Base-by-base conservation (phyloP, 2,888 invertebrate genomes). In the Rhingia campestris region DNA sequence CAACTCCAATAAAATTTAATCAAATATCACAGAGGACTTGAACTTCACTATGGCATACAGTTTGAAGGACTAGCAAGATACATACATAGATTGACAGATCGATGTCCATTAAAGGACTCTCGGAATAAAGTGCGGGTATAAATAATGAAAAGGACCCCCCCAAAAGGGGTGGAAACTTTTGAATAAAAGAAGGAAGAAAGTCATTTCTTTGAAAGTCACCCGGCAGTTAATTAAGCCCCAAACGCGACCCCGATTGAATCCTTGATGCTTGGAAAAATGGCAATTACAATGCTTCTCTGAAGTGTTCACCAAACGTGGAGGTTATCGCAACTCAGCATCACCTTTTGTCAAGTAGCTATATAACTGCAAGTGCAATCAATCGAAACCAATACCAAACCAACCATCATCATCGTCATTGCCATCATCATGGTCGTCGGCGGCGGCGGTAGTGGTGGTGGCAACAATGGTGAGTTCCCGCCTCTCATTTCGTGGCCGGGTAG, bases 391-490 rank as follows among this genome's bases (percentile, higher is more conserved):
- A 61, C 35, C 51, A 39, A 49, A 22, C 4, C 12, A 12, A 22
- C 7, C 37, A 30, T 35, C 63, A 33, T 61, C 61, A 45, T 12
- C 32, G 33, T 12, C 45, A 32, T 49, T 30, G 45, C 9, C 43
- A 22, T 37, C 59, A 35, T 49, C 37, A 61, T 61, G 12, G 22
- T 12, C 49, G 10, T 30, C 30, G 10, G 9, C 22, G 32, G 7
- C 47, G 32, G 39, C 53, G n/a, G 10, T 22, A 32, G 22, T 45
- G 5, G 30, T 33, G 30, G 70, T 49, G 69, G 49, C 69, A 74
- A 82, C 77, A 82, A 82, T 67, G 73, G 32, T 22, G 56, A 67
- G 73, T 69, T 58, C 51, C 69, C 79, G 82, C 77, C 82, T 73
- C 67, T 72, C 72, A 72, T 82, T 82, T 74, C 49, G 79, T 77